These are phyloP conservation scores for Chaetophractus vellerosus DNA, from an alignment of 2,797 vertebrate genomes.

Conservation along the genomic window DNA sequence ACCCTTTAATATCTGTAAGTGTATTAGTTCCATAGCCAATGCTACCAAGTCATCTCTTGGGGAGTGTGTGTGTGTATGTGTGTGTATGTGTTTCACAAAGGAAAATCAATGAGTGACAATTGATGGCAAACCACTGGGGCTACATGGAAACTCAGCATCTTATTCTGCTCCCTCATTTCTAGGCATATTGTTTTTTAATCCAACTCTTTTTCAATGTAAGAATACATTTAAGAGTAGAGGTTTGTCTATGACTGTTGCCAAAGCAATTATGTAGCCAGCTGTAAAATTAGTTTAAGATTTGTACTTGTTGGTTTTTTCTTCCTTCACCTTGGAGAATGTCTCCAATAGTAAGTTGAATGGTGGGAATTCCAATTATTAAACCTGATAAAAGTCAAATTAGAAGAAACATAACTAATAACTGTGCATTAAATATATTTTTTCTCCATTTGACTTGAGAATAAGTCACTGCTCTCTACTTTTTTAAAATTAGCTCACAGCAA, in stretches of 20 bases:
- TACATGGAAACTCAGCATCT: not conserved
- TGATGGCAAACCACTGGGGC: not conserved
- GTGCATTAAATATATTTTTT: not conserved
- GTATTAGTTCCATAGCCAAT: not conserved
- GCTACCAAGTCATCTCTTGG: not conserved
- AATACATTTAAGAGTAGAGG: slow-evolving; percentile 22
- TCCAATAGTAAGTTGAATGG: not conserved
- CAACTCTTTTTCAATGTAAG: slow-evolving; percentile 20
- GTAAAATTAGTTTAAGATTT: slow-evolving; percentile 73
- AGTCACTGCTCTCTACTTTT: slow-evolving; percentile 13
- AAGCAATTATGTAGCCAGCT: slow-evolving; percentile 64
- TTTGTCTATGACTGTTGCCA: slow-evolving; percentile 40
- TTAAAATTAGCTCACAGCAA: slow-evolving; percentile 49
- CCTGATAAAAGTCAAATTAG: slow-evolving; percentile 51
- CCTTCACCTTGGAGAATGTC: not conserved
- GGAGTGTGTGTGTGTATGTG: not conserved
- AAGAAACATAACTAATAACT: slow-evolving; percentile 51
- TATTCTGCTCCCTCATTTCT: slow-evolving; percentile 21
- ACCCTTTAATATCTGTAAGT: slow-evolving; percentile 10
- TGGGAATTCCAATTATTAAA: slow-evolving; percentile 53
- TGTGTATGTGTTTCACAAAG: not conserved
- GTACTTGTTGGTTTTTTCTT: slow-evolving; percentile 62
- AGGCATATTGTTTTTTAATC: not conserved
- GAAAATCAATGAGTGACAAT: not conserved
- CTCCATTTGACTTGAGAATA: slow-evolving; percentile 51